Evolutionary conservation across 2,888 invertebrate genomes (phyloP).

Genomic region (Phengaris arion): DNA sequence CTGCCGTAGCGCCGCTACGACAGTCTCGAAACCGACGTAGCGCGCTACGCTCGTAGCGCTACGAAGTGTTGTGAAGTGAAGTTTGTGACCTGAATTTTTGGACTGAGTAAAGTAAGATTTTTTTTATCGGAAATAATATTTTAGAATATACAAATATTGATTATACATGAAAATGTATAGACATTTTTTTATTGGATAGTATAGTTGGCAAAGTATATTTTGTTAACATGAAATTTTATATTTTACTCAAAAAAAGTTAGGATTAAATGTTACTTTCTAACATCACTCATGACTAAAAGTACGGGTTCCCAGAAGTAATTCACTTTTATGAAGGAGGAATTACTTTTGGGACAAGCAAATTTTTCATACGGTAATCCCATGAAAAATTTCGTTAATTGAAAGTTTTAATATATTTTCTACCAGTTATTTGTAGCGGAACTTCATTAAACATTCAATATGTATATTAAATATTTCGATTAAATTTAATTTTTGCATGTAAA

Average conservation of each 20-base stretch:
- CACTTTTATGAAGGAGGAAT: slow-evolving; percentile 3
- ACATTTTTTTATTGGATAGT: too few relatives aligned
- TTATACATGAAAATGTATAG: too few relatives aligned
- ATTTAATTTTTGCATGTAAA: too few relatives aligned
- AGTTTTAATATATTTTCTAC: too few relatives aligned
- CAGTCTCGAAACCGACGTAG: slow-evolving; percentile 63
- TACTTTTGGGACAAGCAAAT: background rate
- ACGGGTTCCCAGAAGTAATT: background rate
- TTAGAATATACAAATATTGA: too few relatives aligned
- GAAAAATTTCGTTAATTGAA: too few relatives aligned
- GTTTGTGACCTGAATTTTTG: slow-evolving; percentile 41
- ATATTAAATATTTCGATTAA: too few relatives aligned
- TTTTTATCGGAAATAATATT: background rate
- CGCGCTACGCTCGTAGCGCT: slow-evolving; percentile 60
- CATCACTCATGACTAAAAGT: background rate
- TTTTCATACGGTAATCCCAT: background rate
- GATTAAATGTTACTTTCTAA: background rate
- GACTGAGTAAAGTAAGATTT: slow-evolving; percentile 35
- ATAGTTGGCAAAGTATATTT: background rate
- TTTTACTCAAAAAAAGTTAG: background rate
- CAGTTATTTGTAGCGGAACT: too few relatives aligned
- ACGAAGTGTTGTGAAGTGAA: slow-evolving; percentile 37
- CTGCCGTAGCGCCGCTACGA: slow-evolving; percentile 45
- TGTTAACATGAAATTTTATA: background rate
- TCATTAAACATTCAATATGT: too few relatives aligned